Evolutionary conservation across 2,888 invertebrate species (phyloP).

Genomic region (Lycophotia porphyrea): DNA sequence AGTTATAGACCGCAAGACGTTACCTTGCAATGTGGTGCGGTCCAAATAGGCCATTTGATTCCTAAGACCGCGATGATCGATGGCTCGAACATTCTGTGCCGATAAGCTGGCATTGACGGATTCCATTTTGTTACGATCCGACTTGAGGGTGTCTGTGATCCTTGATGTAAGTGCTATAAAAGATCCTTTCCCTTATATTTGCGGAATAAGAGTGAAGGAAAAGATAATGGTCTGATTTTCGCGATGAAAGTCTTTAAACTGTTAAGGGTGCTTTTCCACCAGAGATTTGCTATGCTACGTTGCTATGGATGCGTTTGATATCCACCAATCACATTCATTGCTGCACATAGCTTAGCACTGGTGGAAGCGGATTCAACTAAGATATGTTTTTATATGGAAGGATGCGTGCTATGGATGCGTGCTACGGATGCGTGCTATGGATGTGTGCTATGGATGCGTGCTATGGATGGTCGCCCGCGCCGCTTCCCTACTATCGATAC

Average conservation of each 20-base stretch:
- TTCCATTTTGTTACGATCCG: conserved; percentile 48
- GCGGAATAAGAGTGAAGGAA: neutral
- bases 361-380: too few species aligned
- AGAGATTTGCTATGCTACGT: too few species aligned
- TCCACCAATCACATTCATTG: too few species aligned
- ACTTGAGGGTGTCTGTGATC: conserved; percentile 36
- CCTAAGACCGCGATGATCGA: conserved; percentile 54
- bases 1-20: conserved; percentile 61
- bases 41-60: conserved; percentile 50
- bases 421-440: too few species aligned
- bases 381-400: too few species aligned
- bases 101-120: conserved; percentile 55
- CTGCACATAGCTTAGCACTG: too few species aligned
- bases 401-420: too few species aligned
- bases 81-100: conserved; percentile 34
- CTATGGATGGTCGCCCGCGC: too few species aligned
- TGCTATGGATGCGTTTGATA: too few species aligned
- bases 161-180: conserved; percentile 17
- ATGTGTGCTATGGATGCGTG: too few species aligned
- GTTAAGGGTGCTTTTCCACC: too few species aligned
- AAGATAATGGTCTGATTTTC: conserved; percentile 2
- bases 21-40: conserved; percentile 39
- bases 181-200: conserved; percentile 32
- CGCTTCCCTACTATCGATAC: too few species aligned
- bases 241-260: conserved; percentile 3